Base-by-base conservation (phyloP, 2,888 invertebrate species). In the Sphinx pinastri region DNA sequence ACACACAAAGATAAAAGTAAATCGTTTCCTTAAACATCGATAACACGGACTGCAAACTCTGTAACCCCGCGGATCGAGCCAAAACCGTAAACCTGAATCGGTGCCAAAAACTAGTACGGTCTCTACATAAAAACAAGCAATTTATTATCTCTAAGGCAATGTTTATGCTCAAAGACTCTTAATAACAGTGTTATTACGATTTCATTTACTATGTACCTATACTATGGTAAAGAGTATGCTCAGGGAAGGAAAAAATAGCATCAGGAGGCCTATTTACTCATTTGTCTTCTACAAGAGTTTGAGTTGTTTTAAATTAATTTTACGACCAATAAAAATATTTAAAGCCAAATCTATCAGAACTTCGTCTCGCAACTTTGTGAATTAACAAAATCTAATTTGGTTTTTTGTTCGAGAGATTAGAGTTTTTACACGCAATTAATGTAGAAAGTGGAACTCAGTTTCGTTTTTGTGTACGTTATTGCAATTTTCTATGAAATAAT, bases 341-440 rank as follows among this genome's bases (percentile, higher is more conserved):
- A 7, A n/a, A 2, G 8, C 38, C 38, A 38, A 38, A 7, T 38
- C 4, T 38, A 38, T 38, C 8, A 38, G 8, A 38, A 38, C 38
- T 38, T 38, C 38, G 8, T 19, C 55, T 55, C 7, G n/a, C n/a
- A 19, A 11, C 19, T 55, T 55, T 19, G 19, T 19, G 19, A 63
- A 49, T 63, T 63, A 63, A 49, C 45, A 63, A 63, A 38, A 49
- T 19, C 47, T 49, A 49, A 63, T 63, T 8, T 1, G 49, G 3
- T 63, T 49, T 63, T n/a, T 63, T 58, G 38, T 31, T 25, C 49
- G 49, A 63, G 14, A 49, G 13, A 63, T 63, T 49, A 49, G 11
- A 4, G n/a, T 63, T 63, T 63, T 63, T 63, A 25, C 63, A 63
- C 63, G 63, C 63, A 13, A 63, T 16, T 55, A 10, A 63, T 47